Evolutionary conservation across 2,888 invertebrate genomes (phyloP), one percentile per base, ranked within the genome.

Genomic region (Stictocephala bisonia): DNA sequence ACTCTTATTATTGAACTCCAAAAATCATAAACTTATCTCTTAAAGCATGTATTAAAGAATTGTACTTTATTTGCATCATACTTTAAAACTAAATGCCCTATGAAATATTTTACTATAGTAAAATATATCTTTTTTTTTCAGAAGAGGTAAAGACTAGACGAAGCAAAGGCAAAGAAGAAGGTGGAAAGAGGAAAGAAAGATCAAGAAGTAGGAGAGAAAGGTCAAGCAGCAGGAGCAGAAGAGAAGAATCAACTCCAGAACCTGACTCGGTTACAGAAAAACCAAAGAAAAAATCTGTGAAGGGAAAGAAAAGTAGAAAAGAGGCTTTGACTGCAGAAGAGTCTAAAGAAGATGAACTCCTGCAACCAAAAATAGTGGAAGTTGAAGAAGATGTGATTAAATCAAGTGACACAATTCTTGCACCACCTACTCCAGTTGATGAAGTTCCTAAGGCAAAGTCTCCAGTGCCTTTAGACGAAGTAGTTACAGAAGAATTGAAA

Each of bases 151-250:
- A 58, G 56, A 64, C 31, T 27, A 64, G 44, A n/a, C n/a, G n/a
- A 4, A 70, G 64, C 20, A 75, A 73, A 72, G 60, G 68, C 51
- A 66, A 76, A 70, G 71, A 75, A 72, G 56, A 75, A 70, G 76
- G 56, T 71, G 74, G 24, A 51, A 75, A 40, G 48, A 75, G 87
- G 78, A 89, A 91, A 84, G 92, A 92, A 84, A 91, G 91, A 81
- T 80, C 81, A 29, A 80, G 80, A 71, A 82, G 81, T 76, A 83
- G 82, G 74, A 74, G 41, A 68, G 81, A 83, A 50, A 70, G 74
- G 67, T 79, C 79, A 7, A 71, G 76, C 7, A 80, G 79, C 72
- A 67, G 77, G 40, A 78, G 76, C 51, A 73, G 77, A 69, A 76
- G 78, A 75, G 74, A 76, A 13, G 72, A 75, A 6, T 70, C 73